phyloP scores from a whole-genome alignment of 2,797 vertebrate genomes.

The Liasis olivaceus region DNA sequence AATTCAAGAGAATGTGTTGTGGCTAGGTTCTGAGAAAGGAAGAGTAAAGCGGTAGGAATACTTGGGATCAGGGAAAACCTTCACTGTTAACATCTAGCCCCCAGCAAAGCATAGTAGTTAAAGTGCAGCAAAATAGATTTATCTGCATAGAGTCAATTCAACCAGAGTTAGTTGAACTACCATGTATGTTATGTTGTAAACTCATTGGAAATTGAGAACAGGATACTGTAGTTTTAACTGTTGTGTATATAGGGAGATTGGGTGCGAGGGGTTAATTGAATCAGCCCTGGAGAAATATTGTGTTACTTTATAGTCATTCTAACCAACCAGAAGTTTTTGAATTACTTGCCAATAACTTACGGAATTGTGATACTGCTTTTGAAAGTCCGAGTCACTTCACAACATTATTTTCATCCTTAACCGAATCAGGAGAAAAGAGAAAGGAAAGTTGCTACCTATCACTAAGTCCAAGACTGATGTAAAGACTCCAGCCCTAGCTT shows the following conservation, averaged over 20 bases:
- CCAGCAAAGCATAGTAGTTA: background rate
- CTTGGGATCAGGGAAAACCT: background rate
- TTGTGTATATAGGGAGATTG: background rate
- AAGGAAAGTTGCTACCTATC: no score
- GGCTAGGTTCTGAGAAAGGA: background rate
- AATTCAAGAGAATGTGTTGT: background rate
- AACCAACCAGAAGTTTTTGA: background rate
- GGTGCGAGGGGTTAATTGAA: background rate
- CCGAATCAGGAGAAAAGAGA: no score
- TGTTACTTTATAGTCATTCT: background rate
- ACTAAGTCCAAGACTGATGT: no score
- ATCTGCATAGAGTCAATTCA: background rate
- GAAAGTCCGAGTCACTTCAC: no score
- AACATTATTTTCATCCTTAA: no score
- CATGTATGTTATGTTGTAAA: background rate
- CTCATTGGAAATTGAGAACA: background rate
- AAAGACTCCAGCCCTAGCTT: no score
- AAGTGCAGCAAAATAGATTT: background rate
- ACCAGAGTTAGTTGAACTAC: background rate
- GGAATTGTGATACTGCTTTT: no score
- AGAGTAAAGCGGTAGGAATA: no score
- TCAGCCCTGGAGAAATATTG: background rate
- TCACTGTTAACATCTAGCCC: background rate
- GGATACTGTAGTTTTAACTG: background rate
- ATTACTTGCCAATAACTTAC: background rate